Base-by-base conservation (phyloP, 2,797 vertebrate species). In the Oryzias sinensis region DNA sequence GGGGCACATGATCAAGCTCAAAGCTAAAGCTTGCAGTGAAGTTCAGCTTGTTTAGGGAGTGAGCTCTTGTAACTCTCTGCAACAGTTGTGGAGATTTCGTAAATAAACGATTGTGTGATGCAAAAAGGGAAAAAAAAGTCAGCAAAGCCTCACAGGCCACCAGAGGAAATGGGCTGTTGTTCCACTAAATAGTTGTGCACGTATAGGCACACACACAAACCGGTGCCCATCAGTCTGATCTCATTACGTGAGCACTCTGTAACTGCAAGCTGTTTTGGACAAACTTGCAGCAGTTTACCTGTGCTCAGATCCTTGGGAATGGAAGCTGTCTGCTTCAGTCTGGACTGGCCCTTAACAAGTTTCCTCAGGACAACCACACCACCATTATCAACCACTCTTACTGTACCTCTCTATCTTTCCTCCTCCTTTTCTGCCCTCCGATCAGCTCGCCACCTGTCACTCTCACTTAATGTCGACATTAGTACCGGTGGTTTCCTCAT, bases 391-490 rank as follows among this genome's bases (percentile, higher is more conserved):
- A 70, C 72, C 51, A 58, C 59, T 27, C 45, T 46, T 69, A 66
- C 80, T 79, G 46, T 76, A 43, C 56, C 77, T 68, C 72, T 72
- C 78, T 60, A 49, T 65, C 73, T 74, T 62, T 77, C 64, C 68
- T 75, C 57, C 47, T 58, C 59, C 51, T 14, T 78, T 55, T 68
- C 67, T 85, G 80, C 74, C 80, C 83, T 87, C 90, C 88, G 88
- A 93, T 94, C 91, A 59, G 81, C 88, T 87, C 85, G 77, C 91
- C 77, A 87, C 90, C 93, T 97, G 96, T 97, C 96, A 96, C 91
- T 93, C 93, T 89, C 91, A 93, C 90, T 97, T 95, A 96, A 90
- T 84, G 86, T 97, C 96, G 93, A 94, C 94, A 97, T 97, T 97
- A 97, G 93, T 92, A 83, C 90, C 71, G 82, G 90, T 93, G 89